These are phyloP conservation scores for Trichoplusia ni DNA, from an alignment of 1,140 invertebrate species.

Conservation along the genomic window DNA sequence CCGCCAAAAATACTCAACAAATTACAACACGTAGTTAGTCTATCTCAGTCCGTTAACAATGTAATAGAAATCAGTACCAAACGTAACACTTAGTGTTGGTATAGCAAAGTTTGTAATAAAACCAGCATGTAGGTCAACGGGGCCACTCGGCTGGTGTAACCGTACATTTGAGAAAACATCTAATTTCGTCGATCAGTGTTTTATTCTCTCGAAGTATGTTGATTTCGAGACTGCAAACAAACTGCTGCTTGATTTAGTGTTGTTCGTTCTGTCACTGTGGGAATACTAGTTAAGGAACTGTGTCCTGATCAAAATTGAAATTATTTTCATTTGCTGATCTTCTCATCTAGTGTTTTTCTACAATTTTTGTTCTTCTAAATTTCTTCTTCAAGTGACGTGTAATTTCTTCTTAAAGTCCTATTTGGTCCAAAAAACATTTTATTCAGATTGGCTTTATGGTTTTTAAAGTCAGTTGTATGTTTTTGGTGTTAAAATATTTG, in stretches of 20 bases:
- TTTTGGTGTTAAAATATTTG: too few species aligned
- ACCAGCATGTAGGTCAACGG: conserved; percentile 56
- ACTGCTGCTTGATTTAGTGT: not conserved
- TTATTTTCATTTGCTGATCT: too few species aligned
- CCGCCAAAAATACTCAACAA: not conserved
- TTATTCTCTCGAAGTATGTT: conserved; percentile 48
- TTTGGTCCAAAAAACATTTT: too few species aligned
- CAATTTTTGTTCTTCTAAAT: too few species aligned
- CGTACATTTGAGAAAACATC: conserved; percentile 55
- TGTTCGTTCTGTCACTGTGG: not conserved
- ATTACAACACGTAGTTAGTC: not conserved
- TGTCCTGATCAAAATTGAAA: too few species aligned
- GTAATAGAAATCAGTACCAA: conserved; percentile 9
- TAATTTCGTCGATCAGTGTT: conserved; percentile 63
- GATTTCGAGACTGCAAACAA: conserved; percentile 43
- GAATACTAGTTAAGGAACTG: not conserved
- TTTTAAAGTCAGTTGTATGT: too few species aligned
- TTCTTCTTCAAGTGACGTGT: too few species aligned
- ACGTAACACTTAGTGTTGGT: not conserved
- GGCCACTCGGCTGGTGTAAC: conserved; percentile 37
- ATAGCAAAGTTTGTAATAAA: conserved; percentile 46
- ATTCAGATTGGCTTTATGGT: too few species aligned
- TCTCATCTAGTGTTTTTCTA: too few species aligned
- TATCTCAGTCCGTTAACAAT: not conserved
- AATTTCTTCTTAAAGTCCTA: too few species aligned